Conservation (phyloP, 2,113 vertebrate species). For the Desmodus rotundus region DNA sequence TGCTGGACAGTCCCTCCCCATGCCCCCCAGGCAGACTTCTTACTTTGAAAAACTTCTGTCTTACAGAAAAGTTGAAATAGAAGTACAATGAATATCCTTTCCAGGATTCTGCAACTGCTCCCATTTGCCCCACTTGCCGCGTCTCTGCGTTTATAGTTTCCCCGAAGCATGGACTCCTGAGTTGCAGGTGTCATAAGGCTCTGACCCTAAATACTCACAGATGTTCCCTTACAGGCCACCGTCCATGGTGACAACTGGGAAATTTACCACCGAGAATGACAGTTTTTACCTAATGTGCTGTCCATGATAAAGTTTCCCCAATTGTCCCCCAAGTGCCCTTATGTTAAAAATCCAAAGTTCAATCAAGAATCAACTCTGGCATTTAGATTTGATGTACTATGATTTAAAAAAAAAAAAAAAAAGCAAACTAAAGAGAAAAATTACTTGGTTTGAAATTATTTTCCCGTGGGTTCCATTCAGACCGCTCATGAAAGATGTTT, state of each 20-base stretch:
- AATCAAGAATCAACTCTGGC: background rate
- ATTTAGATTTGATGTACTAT: constrained; percentile 12
- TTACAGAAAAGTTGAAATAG: background rate
- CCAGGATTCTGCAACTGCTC: background rate
- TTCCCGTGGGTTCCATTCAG: constrained; percentile 27
- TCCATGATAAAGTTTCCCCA: background rate
- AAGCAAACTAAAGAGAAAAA: constrained; percentile 43
- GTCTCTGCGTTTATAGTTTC: background rate
- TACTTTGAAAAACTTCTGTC: constrained; percentile 29
- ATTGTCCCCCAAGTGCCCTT: background rate
- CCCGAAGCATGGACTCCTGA: background rate
- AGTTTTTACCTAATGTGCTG: background rate
- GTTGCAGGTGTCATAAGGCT: background rate
- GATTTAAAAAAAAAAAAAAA: background rate
- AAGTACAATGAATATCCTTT: background rate
- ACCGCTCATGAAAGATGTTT: constrained; percentile 21
- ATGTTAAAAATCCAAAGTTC: background rate
- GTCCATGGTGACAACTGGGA: background rate
- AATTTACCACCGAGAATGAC: background rate
- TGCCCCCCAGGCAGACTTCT: background rate
- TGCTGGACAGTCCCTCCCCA: background rate
- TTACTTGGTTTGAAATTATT: constrained; percentile 28
- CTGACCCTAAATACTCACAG: background rate
- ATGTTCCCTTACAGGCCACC: background rate
- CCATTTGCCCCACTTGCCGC: background rate